Evolutionary conservation across 2,113 vertebrate genomes (phyloP).

Genomic region (Xiphorhynchus elegans): DNA sequence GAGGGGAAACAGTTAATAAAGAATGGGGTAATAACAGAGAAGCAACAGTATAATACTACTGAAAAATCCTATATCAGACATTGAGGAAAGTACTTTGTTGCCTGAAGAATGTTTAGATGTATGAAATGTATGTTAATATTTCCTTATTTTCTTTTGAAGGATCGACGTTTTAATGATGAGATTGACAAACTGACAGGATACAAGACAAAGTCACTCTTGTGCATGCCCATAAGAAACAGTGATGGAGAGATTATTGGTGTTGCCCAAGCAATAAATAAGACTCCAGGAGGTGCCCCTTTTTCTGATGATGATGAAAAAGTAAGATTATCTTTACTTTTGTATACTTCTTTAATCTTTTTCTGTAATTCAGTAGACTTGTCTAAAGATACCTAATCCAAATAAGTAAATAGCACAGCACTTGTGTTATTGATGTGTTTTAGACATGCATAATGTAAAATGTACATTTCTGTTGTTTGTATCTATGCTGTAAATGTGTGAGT

Average conservation of each 20-base stretch:
- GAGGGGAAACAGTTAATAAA: neutral
- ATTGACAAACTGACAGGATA: conserved; percentile 98
- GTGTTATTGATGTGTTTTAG: neutral
- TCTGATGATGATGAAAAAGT: conserved; percentile 97
- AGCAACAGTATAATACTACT: neutral
- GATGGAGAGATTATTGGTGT: conserved; percentile 96
- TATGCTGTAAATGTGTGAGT: neutral
- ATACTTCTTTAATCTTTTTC: neutral
- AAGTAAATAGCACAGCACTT: neutral
- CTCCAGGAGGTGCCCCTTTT: conserved; percentile 89
- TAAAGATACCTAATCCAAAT: neutral
- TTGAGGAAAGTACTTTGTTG: neutral
- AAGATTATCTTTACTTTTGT: conserved; percentile 47
- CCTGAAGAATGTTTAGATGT: neutral
- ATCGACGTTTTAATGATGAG: conserved; percentile 96
- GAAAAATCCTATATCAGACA: neutral
- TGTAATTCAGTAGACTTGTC: neutral
- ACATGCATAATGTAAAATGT: neutral
- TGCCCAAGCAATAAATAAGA: conserved; percentile 97
- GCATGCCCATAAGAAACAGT: conserved; percentile 96
- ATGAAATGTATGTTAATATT: neutral
- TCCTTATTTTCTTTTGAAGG: conserved; percentile 76
- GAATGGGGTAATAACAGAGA: neutral
- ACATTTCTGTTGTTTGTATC: neutral
- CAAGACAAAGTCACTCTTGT: conserved; percentile 96